Conservation (phyloP, 1,140 invertebrate species). For the Plodia interpunctella region DNA sequence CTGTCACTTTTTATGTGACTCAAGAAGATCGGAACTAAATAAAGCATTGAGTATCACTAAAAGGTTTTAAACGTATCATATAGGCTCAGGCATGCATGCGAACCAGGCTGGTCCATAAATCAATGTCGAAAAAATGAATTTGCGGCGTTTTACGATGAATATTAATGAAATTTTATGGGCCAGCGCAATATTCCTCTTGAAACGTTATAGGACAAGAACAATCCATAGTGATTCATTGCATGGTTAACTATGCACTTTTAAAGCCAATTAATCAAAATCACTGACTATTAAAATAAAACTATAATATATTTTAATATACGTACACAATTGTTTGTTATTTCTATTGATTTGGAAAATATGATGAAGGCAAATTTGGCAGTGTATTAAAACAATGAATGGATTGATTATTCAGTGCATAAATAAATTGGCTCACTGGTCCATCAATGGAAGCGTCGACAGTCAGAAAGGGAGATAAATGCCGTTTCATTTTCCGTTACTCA, state of each 20-base stretch:
- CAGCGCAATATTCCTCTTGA: slow-evolving; percentile 23
- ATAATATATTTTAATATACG: background rate
- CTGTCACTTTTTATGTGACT: background rate
- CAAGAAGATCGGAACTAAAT: no score
- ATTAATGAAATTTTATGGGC: slow-evolving; percentile 43
- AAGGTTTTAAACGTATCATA: slow-evolving; percentile 22
- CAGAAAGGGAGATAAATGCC: background rate
- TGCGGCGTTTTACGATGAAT: slow-evolving; percentile 46
- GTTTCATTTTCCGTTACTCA: background rate
- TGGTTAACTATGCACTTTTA: background rate
- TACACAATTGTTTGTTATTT: background rate
- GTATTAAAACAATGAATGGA: background rate
- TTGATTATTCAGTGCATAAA: slow-evolving; percentile 6
- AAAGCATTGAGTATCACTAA: slow-evolving; percentile 15
- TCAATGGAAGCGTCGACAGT: slow-evolving; percentile 1
- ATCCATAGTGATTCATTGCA: slow-evolving; percentile 7
- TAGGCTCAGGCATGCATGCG: slow-evolving; percentile 34
- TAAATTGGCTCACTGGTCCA: background rate
- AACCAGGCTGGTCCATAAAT: slow-evolving; percentile 37
- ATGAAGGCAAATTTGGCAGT: background rate
- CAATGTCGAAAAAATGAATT: slow-evolving; percentile 54
- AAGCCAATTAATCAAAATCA: background rate
- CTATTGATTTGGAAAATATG: background rate
- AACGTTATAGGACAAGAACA: background rate
- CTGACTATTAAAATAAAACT: background rate